Evolutionary conservation across 2,888 invertebrate species (phyloP), one percentile per base, ranked within the genome.

Genomic region (Dysmachus trigonus): DNA sequence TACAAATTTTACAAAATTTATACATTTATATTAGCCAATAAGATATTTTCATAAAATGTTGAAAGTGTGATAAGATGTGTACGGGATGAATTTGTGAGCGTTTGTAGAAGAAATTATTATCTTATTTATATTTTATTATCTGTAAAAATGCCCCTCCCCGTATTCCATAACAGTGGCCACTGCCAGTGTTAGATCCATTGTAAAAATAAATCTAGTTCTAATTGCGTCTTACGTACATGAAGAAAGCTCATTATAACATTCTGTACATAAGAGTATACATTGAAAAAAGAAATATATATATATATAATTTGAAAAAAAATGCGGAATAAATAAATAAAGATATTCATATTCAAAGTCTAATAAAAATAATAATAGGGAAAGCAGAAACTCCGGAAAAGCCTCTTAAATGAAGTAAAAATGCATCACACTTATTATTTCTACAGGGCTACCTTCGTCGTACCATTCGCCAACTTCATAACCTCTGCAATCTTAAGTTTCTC

Each of bases 11-110:
- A n/a, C n/a, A n/a, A n/a, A n/a, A n/a, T 85, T 85, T 86, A 86
- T 85, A 87, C 85, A 86, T 87, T 86, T 86, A 86, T 86, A 87
- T 85, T 87, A 86, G 87, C 87, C 82, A 87, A 87, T 86, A 87
- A 86, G 87, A 86, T 87, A 87, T 87, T 87, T 86, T 87, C 87
- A 82, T 87, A 86, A 85, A 73, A 73, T 83, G 83, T 83, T 83
- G 41, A 72, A 71, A 83, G 53, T 62, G 62, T 62, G 62, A 31
- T 62, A 82, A 35, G 62, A 18, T 18, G 47, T 18, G 62, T 82
- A 53, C 7, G 22, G 27, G 79, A 38, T 35, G 71, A 8, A 30
- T 72, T 41, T 22, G n/a, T 27, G 35, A 72, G 27, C 35, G 13
- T 22, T 71, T 41, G 72, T 72, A 72, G 38, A 72, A n/a, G 72